Evolutionary conservation across 2,113 vertebrate genomes (phyloP), one percentile per base, ranked within the genome.

Genomic region (Cololabis saira): DNA sequence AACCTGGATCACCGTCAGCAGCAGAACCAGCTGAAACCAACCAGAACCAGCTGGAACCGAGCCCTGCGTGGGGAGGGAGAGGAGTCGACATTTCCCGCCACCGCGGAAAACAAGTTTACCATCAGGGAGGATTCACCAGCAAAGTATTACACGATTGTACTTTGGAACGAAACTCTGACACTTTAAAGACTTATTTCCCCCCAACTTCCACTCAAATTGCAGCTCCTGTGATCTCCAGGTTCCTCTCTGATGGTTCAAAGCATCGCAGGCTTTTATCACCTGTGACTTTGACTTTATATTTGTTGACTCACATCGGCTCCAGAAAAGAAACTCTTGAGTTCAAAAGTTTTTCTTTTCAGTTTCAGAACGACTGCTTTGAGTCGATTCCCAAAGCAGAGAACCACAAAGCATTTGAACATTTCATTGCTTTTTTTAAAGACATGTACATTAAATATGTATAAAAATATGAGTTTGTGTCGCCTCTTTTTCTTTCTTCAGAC

Each of bases 1-100:
- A 86, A 95, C 94, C 45, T 99, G 98, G 98, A 93, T 98, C 86
- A 97, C 94, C 0, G 88, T 97, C 74, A 95, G 93, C 89, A 94
- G 92, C 71, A 95, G 96, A 80, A 91, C 80, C 42, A 89, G 79
- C 56, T 95, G 90, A 92, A 66, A 40, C 16, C 4, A n/a, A n/a
- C n/a, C n/a, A n/a, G n/a, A n/a, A n/a, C n/a, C 6, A 9, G 17
- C 51, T 21, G 30, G 21, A 5, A 47, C 16, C 11, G 2, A 13
- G 33, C 33, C 33, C 33, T 7, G 33, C 33, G 8, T 3, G 30
- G 30, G 33, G 10, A 40, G 3, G 5, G 15, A 18, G 49, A 24
- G 16, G n/a, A 69, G 14, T 17, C n/a, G 10, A 18, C 3, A 5
- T 3, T n/a, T 48, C 18, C 12, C 21, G 27, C 14, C 19, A 11